phyloP scores from a whole-genome alignment of 2,888 invertebrate species.

The Pristionchus maxplancki region DNA sequence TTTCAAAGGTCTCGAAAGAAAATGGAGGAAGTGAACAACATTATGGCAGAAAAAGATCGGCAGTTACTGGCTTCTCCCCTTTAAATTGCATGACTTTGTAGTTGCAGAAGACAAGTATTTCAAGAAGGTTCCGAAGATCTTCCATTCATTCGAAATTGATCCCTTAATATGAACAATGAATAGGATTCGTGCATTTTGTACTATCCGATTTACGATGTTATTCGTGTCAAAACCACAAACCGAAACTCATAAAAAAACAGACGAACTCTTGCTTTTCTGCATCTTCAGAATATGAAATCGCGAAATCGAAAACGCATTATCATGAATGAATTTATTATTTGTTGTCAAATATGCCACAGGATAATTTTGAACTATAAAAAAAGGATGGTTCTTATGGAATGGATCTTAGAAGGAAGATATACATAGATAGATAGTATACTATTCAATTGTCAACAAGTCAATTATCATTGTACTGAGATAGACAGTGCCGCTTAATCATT shows the following conservation, averaged over 20 bases:
- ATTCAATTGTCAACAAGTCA: too few species aligned
- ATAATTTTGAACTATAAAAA: too few species aligned
- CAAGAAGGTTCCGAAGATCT: background rate
- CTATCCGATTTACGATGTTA: constrained; percentile 3
- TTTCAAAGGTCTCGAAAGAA: background rate
- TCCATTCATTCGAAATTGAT: background rate
- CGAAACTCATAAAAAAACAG: background rate
- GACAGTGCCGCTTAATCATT: too few species aligned
- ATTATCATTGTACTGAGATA: too few species aligned
- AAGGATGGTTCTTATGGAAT: too few species aligned
- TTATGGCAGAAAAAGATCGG: background rate
- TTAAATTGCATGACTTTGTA: constrained; percentile 9
- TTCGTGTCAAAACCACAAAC: background rate
- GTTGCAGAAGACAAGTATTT: background rate
- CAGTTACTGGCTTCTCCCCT: background rate
- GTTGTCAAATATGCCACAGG: too few species aligned
- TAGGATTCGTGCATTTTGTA: background rate
- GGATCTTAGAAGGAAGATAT: too few species aligned
- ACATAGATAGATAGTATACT: too few species aligned
- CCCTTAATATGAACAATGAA: background rate
- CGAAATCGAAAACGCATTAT: background rate
- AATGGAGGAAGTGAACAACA: background rate
- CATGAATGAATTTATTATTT: too few species aligned
- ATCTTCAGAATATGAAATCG: background rate
- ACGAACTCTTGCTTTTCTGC: background rate